Evolutionary conservation across 2,888 invertebrate species (phyloP), one percentile per base, ranked within the genome.

Genomic region (Onthophagus sagittarius): DNA sequence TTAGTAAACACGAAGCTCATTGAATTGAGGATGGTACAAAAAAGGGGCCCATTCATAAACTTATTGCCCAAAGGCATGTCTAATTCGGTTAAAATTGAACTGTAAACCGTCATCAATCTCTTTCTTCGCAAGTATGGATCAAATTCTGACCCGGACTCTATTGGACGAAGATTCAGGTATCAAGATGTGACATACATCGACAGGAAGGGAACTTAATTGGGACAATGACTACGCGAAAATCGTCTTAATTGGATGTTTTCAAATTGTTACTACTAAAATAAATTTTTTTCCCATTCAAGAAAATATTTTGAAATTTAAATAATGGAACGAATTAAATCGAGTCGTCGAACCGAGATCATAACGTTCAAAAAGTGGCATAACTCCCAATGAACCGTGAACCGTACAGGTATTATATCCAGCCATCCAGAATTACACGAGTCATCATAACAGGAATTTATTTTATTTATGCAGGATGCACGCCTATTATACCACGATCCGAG

Each of bases 61-160:
- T 79, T 79, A 80, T 80, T 81, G 79, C 79, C 78, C 79, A 80
- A 77, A 80, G 79, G 81, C 81, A 81, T 82, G 81, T 80, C 79
- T 82, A 82, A 82, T 82, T 82, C 79, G 78, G 80, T 79, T 78
- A 79, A 80, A 80, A 80, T 80, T 80, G 80, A 79, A 79, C 78
- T 77, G 76, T 80, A 79, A 77, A 80, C 75, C 76, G 75, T 79
- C 79, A 79, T 81, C 81, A 81, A 81, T 81, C 81, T 79, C 81
- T 81, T 82, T 2, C 7, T 11, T 9, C 39, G 80, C 81, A 82
- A 80, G 82, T 79, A 79, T 77, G 78, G 81, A 79, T 81, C 80
- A 80, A 77, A 79, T 53, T 53, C 39, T 53, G 39, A 53, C 39
- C 11, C 5, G 39, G 9, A 53, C 39, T 7, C 39, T 53, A 53